Base-by-base conservation (phyloP, 1,140 invertebrate genomes). In the Hypsibius dujardini region DNA sequence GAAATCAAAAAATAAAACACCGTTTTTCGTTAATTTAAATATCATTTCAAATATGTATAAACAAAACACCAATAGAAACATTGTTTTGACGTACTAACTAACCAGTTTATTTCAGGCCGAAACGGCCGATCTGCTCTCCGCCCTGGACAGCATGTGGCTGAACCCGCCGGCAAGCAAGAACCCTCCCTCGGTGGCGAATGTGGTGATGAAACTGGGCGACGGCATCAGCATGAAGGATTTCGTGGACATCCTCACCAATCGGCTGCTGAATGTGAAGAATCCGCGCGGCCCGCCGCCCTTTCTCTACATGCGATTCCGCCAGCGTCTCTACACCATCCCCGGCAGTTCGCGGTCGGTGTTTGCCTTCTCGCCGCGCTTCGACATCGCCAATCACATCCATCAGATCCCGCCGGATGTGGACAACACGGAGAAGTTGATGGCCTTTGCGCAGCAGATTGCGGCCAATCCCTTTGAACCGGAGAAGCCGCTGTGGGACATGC, bases 341-440 rank as follows among this genome's bases (percentile, higher is more conserved):
- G n/a, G n/a, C n/a, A 56, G 7, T 3, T 67, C 62, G 3, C 62
- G 62, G 62, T 3, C 12, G 12, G 3, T 67, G 12, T 67, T 67
- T 42, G 62, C 62, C 42, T 67, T 67, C 62, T 67, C 62, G 3
- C 62, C 62, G 62, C 62, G 62, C 62, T 67, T 67, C 42, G 62
- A 67, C 42, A 67, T 67, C 62, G 62, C 62, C 42, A 67, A 67
- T 42, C 62, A 67, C 42, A 7, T 67, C 62, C 62, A 67, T 42
- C 62, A 67, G 62, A 67, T 67, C 42, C 62, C 62, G 42, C 42
- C 62, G 62, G 62, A 67, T 7, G 42, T 67, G 7, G 62, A 67
- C 62, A 42, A 7, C 42, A 67, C 42, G 7, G 62, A 67, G 7
- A 42, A 7, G 3, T 42, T 67, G 7, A 67, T 67, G 62, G 7